Evolutionary conservation across 2,113 vertebrate genomes (phyloP).

Genomic region (Madoqua kirkii): DNA sequence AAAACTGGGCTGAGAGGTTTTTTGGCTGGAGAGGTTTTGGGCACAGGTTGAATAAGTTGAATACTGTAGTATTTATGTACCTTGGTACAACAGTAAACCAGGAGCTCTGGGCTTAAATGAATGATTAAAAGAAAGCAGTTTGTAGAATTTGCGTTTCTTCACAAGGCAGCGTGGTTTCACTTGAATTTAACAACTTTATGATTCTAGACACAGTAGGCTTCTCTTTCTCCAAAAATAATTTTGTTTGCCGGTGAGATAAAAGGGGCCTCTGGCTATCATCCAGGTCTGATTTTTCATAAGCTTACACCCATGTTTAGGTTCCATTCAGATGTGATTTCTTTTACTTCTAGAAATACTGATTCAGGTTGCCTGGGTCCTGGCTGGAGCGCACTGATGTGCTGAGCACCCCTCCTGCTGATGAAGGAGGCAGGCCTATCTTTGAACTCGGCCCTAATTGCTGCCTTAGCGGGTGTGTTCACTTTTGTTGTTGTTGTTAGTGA

Average conservation of each 20-base stretch:
- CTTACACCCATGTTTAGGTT: not conserved
- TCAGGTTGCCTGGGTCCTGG: not conserved
- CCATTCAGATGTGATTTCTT: not conserved
- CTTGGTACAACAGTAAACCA: not conserved
- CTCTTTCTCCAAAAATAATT: not conserved
- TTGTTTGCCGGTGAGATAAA: not conserved
- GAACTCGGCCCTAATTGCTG: not conserved
- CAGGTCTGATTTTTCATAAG: not conserved
- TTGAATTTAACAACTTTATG: not conserved
- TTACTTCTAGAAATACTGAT: not conserved
- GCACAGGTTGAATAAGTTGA: not conserved
- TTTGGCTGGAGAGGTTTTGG: not conserved
- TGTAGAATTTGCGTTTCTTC: not conserved
- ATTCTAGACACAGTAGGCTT: not conserved
- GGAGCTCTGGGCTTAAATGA: not conserved
- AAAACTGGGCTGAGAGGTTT: not conserved
- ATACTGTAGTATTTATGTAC: not conserved
- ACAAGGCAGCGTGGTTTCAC: not conserved
- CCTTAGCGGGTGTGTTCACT: not conserved
- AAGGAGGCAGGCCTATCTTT: not conserved
- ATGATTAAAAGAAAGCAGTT: not conserved
- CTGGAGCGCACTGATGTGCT: fast-evolving
- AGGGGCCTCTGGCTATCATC: not conserved
- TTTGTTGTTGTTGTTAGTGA: not conserved
- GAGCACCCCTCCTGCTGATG: not conserved